phyloP scores from a whole-genome alignment of 2,888 invertebrate species.

The Drosophila nr. perissopoda region DNA sequence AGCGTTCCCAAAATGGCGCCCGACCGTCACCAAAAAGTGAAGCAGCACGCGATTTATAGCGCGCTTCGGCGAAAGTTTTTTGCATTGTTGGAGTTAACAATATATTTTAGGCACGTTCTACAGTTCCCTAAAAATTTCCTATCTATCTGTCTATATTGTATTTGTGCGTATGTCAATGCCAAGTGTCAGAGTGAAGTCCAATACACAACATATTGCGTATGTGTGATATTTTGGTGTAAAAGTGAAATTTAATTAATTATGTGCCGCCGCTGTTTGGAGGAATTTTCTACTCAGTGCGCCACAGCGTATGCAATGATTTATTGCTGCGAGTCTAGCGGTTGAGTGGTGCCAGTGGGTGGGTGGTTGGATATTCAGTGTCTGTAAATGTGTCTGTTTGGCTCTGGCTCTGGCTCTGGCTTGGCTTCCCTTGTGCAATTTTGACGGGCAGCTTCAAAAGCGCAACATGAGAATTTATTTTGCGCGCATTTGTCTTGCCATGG shows the following conservation, averaged over 20 bases:
- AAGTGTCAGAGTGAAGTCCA: slow-evolving; percentile 44
- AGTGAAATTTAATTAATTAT: slow-evolving; percentile 77
- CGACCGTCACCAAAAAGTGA: slow-evolving; percentile 53
- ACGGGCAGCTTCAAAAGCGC: slow-evolving; percentile 73
- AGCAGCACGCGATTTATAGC: slow-evolving; percentile 76
- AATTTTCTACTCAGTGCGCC: slow-evolving; percentile 33
- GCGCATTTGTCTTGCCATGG: slow-evolving; percentile 72
- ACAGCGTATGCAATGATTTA: slow-evolving; percentile 72
- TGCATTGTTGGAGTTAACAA: slow-evolving; percentile 39
- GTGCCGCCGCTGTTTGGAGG: slow-evolving; percentile 32
- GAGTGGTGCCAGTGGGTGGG: slow-evolving; percentile 2
- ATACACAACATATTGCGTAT: slow-evolving; percentile 48
- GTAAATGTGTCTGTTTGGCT: slow-evolving; percentile 14
- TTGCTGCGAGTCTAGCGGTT: slow-evolving; percentile 33
- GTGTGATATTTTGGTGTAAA: slow-evolving; percentile 63
- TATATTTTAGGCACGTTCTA: slow-evolving; percentile 64
- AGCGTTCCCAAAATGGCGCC: slow-evolving; percentile 51
- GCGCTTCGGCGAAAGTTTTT: slow-evolving; percentile 63
- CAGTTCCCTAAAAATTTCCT: slow-evolving; percentile 61
- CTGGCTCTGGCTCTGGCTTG: slow-evolving; percentile 9
- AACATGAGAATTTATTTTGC: slow-evolving; percentile 77
- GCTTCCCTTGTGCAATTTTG: slow-evolving; percentile 66
- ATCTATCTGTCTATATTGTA: slow-evolving; percentile 43
- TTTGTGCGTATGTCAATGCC: slow-evolving; percentile 75
- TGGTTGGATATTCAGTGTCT: background rate